Conservation (phyloP, 1,140 invertebrate species). For the Phymorhynchus buccinoides region DNA sequence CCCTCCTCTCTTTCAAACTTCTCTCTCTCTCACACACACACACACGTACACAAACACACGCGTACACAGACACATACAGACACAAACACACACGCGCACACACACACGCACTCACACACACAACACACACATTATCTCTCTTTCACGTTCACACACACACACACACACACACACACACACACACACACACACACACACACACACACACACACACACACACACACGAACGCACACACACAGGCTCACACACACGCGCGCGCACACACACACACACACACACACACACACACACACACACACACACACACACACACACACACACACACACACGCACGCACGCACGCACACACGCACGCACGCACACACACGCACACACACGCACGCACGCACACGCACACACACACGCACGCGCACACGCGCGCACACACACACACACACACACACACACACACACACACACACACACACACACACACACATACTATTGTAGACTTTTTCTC, state of each 20-base stretch:
- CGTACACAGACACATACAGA: background rate
- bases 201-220: background rate
- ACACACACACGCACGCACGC: constrained; percentile 2
- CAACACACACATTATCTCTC: background rate
- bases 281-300: background rate
- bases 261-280: constrained; percentile 11
- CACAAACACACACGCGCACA: background rate
- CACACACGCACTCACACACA: background rate
- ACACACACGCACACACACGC: constrained; percentile 4
- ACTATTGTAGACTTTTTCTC: no score
- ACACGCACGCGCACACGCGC: background rate
- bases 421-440: constrained; percentile 9
- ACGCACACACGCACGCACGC: background rate
- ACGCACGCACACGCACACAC: constrained; percentile 8
- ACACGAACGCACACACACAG: background rate
- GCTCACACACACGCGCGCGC: background rate
- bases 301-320: constrained; percentile 3
- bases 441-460: constrained; percentile 16
- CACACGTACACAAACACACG: background rate
- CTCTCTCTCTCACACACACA: background rate
- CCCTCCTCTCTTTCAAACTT: no score
- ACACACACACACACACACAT: constrained; percentile 17
- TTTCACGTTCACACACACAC: no score
- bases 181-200: constrained; percentile 1
- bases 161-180: background rate